Base-by-base conservation (phyloP, 2,888 invertebrate genomes). In the Leptinotarsa rubiginosa region DNA sequence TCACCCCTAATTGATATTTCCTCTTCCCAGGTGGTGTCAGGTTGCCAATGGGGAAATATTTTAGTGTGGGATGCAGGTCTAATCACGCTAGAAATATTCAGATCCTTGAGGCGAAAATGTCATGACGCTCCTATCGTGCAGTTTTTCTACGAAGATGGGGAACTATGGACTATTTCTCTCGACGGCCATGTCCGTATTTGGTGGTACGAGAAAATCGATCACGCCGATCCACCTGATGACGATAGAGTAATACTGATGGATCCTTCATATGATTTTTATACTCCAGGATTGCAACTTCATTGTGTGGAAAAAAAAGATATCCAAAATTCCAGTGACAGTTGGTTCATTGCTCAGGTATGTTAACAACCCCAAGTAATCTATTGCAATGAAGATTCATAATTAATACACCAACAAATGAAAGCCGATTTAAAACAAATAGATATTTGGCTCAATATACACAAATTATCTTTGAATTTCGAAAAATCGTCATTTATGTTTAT, bases 181-280 rank as follows among this genome's bases (percentile, higher is more conserved):
- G 96, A 96, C 85, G 96, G 96, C 0, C 93, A 92, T 86, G 90
- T 95, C 16, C 90, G 93, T 7, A 92, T 95, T 13, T 97, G 97
- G 97, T 96, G 94, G 88, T 97, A 96, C 90, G 96, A 96, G 81
- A 93, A 94, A 0, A 95, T 97, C n/a, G 96, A 97, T 80, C 92
- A 94, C 77, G 95, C 96, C 0, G 95, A 97, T 87, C 93, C 94
- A 0, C 92, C 93, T 0, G 96, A 96, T 81, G 94, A 95, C 7
- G 93, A 95, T 81, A 91, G 92, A 7, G 92, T 92, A 75, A 92
- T 96, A 31, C 94, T 96, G 87, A 81, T 96, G 73, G 96, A 97
- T 85, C 97, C 97, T 1, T 94, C 95, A 71, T 95, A 95, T 82
- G 96, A 97, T 86, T 93, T 95, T 81, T 90, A 91, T 79, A 92